These are phyloP conservation scores for Teleogryllus oceanicus DNA, from an alignment of 2,888 invertebrate species.

Conservation along the genomic window DNA sequence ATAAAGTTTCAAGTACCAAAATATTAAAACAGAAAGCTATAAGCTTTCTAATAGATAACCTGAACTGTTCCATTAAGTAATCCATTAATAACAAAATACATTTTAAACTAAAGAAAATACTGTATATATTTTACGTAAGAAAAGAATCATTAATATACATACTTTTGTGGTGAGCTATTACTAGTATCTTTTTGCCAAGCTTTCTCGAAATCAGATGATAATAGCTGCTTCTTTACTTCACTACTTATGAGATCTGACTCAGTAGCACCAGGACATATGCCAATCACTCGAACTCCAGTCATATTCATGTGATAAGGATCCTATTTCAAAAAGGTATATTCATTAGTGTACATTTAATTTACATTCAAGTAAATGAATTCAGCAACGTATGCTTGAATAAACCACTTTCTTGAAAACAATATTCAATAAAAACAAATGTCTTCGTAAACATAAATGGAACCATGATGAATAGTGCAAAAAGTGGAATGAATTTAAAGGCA, in stretches of 20 bases:
- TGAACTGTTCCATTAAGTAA: too few species aligned
- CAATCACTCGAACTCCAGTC: conserved; percentile 68
- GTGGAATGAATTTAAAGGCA: not conserved
- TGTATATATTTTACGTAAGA: too few species aligned
- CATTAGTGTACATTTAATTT: not conserved
- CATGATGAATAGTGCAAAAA: not conserved
- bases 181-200: conserved; percentile 69
- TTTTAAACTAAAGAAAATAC: too few species aligned
- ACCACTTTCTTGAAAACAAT: too few species aligned
- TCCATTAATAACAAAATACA: too few species aligned
- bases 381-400: too few species aligned
- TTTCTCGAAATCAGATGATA: conserved; percentile 67
- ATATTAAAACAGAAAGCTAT: too few species aligned
- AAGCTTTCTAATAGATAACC: too few species aligned
- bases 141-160: conserved; percentile 40
- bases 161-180: conserved; percentile 63
- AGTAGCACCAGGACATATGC: conserved; percentile 67
- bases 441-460: too few species aligned
- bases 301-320: conserved; percentile 69
- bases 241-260: conserved; percentile 61
- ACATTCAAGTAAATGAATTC: not conserved
- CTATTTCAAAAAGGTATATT: conserved; percentile 45
- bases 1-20: conserved; percentile 42
- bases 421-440: too few species aligned
- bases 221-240: conserved; percentile 66